Evolutionary conservation across 1,140 invertebrate species (phyloP), one percentile per base, ranked within the genome.

Genomic region (Monochamus saltuarius): DNA sequence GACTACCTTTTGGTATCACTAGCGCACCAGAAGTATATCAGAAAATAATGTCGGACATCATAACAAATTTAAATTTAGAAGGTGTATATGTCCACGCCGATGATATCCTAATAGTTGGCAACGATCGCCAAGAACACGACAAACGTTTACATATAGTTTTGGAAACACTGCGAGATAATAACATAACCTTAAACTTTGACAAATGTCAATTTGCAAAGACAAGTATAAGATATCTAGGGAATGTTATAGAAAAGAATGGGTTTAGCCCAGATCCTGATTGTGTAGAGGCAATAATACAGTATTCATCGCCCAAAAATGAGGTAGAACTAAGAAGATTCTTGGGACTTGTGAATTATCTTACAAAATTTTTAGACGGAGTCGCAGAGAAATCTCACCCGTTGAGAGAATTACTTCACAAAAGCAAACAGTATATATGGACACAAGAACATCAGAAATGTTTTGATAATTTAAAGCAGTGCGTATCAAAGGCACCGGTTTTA

Each of bases 1-100:
- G 52, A 6, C 9, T 54, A 7, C 13, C 52, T 10, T 54, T 54
- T 43, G 52, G 52, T 10, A 10, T 54, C 9, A 40, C 52, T 6
- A 40, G 16, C n/a, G 52, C 52, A 4, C 52, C 52, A n/a, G 37
- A 54, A 36, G 29, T 38, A n/a, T 54, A 40, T 17, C 46, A 49
- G n/a, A 49, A 49, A 29, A 22, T 4, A 14, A 17, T 54, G 9
- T 11, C 7, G 10, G 29, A 35, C 10, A 34, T 14, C 8, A 42
- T 36, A 51, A 51, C 29, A 51, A n/a, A n/a, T n/a, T 4, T n/a
- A 10, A 34, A n/a, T 51, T 35, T 51, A 35, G 29, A 51, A 34
- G 22, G 34, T 13, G 34, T 51, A 9, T 3, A 34, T 7, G 14
- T n/a, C 3, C 47, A 50, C 11, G 14, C 36, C 4, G 49, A 51